Evolutionary conservation across 2,888 invertebrate genomes (phyloP), one percentile per base, ranked within the genome.

Genomic region (Cataglyphis albicans): DNA sequence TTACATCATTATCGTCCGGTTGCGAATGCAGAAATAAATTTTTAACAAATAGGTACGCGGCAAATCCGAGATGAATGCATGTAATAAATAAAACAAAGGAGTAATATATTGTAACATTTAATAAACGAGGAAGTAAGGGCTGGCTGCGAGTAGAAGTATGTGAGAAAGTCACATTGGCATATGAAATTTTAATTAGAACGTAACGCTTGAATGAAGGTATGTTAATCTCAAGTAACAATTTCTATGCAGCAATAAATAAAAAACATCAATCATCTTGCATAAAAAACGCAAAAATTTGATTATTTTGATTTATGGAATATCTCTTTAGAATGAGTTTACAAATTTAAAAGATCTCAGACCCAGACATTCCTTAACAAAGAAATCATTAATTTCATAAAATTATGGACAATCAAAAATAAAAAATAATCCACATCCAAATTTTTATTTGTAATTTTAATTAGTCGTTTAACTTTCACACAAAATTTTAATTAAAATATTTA

Each of bases 161-260:
- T 78, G 59, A 80, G 78, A 80, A 80, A 80, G 78, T 80, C 44
- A 70, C 44, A 70, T 80, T 70, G 59, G 32, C 38, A 55, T 70
- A 70, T 70, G 35, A 80, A 70, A 48, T 70, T 80, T 80, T 61
- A 80, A 80, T 80, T 44, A 15, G n/a, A 6, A 80, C 35, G 78
- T 80, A 80, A 80, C 78, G 78, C 70, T 80, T 35, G 78, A 80
- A 70, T 12, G 70, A 80, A 61, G 25, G 35, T 80, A 68, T 57
- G 57, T 44, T 57, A 32, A 68, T 41, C 18, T 12, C 38, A 78
- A 78, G 59, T 78, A 68, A 78, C 59, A 80, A 70, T 44, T 80
- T 57, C 7, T 18, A 78, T 21, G 55, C 44, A 35, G 41, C 44
- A 7, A n/a, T 35, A 32, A n/a, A 59, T 2, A 12, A 65, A 12